phyloP scores from a whole-genome alignment of 2,888 invertebrate genomes.

The Drosophila infuscata region DNA sequence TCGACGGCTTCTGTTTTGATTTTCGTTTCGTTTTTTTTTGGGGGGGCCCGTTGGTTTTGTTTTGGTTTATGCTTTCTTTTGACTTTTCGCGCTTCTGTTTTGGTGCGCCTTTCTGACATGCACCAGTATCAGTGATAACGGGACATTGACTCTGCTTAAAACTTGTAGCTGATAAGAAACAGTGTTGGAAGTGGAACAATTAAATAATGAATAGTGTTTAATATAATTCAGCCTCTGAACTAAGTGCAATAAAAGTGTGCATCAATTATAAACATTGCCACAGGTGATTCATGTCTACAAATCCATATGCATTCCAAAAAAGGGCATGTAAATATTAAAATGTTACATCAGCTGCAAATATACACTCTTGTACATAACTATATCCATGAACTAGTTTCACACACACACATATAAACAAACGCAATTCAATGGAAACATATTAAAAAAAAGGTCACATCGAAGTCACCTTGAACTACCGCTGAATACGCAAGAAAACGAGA shows the following conservation, averaged over 20 bases:
- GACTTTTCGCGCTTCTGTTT: conserved; percentile 32
- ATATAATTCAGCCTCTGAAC: background rate
- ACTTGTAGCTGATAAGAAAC: conserved; percentile 19
- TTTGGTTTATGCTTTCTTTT: conserved; percentile 41
- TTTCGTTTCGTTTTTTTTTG: conserved; percentile 51
- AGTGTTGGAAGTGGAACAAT: background rate
- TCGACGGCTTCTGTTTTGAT: conserved; percentile 56
- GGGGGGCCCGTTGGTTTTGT: conserved; percentile 36
- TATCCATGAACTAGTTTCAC: background rate
- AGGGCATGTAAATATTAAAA: background rate
- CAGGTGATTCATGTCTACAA: background rate
- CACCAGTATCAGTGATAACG: conserved; percentile 45
- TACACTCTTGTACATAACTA: background rate
- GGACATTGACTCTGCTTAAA: conserved; percentile 58
- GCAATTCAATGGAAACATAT: background rate
- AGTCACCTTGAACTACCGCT: conserved; percentile 58
- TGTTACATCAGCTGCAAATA: background rate
- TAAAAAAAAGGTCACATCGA: conserved; percentile 17
- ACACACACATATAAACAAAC: background rate
- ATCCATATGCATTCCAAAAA: background rate
- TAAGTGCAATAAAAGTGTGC: background rate
- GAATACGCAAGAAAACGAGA: conserved; percentile 4
- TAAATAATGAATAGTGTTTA: background rate
- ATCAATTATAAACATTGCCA: background rate
- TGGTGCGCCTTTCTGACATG: conserved; percentile 12